phyloP scores from a whole-genome alignment of 2,113 vertebrate species.

The Panthera uncia region DNA sequence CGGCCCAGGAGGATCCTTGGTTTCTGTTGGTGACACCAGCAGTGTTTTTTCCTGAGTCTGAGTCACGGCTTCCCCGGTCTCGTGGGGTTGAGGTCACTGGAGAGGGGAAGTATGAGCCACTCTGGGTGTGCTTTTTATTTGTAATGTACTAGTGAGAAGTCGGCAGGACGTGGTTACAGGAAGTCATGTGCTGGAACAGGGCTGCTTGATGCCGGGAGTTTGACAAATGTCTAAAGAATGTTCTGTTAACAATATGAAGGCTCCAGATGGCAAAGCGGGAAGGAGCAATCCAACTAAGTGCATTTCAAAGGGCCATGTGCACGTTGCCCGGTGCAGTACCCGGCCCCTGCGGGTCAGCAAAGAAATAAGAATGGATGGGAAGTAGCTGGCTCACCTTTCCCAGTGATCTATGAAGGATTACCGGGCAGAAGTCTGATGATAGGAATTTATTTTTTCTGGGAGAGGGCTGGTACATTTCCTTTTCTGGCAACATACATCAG shows the following conservation, averaged over 20 bases:
- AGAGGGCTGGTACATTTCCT: constrained; percentile 58
- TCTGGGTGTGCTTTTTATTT: constrained; percentile 66
- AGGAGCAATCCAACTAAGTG: constrained; percentile 13
- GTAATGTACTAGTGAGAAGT: constrained; percentile 46
- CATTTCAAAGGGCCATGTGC: background rate
- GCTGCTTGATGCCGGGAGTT: constrained; percentile 22
- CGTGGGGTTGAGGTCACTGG: constrained; percentile 64
- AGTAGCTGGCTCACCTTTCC: background rate
- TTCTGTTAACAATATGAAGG: background rate
- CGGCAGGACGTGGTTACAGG: background rate
- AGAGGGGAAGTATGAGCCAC: constrained; percentile 52
- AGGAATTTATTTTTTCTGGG: constrained; percentile 60
- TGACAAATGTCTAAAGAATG: constrained; percentile 57
- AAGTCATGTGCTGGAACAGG: constrained; percentile 26
- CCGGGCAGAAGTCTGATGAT: constrained; percentile 13
- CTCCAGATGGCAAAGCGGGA: constrained; percentile 44
- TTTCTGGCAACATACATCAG: constrained; percentile 66
- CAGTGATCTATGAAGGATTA: background rate
- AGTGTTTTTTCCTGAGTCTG: constrained; percentile 65
- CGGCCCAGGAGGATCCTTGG: constrained; percentile 60
- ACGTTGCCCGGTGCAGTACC: background rate
- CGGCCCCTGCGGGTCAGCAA: background rate
- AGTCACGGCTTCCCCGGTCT: constrained; percentile 73
- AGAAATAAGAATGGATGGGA: background rate
- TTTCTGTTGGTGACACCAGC: constrained; percentile 65